Evolutionary conservation across 2,888 invertebrate genomes (phyloP).

Genomic region (Erpobdella octoculata): DNA sequence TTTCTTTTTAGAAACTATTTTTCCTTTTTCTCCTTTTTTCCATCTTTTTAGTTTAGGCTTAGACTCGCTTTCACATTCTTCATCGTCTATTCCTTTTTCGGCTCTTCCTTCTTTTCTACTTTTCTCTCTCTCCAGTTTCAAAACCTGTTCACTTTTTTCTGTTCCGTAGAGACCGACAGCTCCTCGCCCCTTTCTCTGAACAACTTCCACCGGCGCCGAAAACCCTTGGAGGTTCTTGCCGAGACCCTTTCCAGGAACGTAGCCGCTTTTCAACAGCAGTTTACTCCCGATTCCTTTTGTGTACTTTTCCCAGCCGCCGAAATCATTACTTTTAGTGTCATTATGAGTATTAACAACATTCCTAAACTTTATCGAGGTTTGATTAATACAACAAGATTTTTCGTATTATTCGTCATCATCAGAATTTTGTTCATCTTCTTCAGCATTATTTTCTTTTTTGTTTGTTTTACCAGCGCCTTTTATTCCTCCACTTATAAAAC

Average conservation of each 20-base stretch:
- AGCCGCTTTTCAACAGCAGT: slow-evolving; percentile 86
- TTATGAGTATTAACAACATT: too few species aligned
- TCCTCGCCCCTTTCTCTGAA: slow-evolving; percentile 81
- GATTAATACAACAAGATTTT: background rate
- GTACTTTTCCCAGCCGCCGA: slow-evolving; percentile 83
- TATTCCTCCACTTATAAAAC: slow-evolving; percentile 79
- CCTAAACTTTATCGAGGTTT: too few species aligned
- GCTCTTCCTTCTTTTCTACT: slow-evolving; percentile 40
- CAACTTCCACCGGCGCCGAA: slow-evolving; percentile 85
- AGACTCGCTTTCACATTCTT: slow-evolving; percentile 52
- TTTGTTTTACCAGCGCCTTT: slow-evolving; percentile 41
- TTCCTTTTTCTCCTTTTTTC: slow-evolving; percentile 45
- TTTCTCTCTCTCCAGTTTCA: background rate
- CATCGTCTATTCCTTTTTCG: too few species aligned
- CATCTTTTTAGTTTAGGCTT: slow-evolving; percentile 48
- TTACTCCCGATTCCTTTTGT: slow-evolving; percentile 96
- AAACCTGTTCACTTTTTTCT: slow-evolving; percentile 42
- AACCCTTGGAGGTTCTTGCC: slow-evolving; percentile 96
- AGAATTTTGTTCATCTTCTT: slow-evolving; percentile 36
- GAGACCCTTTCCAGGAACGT: slow-evolving; percentile 86
- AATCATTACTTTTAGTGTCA: slow-evolving; percentile 37
- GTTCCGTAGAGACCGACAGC: slow-evolving; percentile 62
- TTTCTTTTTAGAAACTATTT: slow-evolving; percentile 41
- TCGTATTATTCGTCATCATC: background rate
- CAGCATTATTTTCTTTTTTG: too few species aligned